Evolutionary conservation across 1,140 invertebrate species (phyloP).

Genomic region (Trachelipus rathkii): DNA sequence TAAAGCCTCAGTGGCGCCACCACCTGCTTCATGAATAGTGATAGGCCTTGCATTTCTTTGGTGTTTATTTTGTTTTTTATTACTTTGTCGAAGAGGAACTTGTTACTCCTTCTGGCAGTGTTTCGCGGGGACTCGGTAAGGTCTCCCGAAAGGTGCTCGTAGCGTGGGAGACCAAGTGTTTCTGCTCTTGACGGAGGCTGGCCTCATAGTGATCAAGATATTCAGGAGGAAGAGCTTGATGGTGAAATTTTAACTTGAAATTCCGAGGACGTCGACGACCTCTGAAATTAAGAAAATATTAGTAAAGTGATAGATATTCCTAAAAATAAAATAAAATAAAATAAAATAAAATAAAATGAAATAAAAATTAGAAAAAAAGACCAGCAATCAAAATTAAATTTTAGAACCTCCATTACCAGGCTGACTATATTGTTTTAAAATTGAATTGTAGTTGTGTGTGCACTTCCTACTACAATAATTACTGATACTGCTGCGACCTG

Average conservation of each 20-base stretch:
- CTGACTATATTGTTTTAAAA: no score
- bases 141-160: conserved; percentile 24
- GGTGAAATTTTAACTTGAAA: conserved; percentile 75
- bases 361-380: no score
- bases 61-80: conserved; percentile 25
- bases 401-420: no score
- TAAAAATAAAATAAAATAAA: no score
- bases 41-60: conserved; percentile 38
- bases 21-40: conserved; percentile 42
- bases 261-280: conserved; percentile 60
- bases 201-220: conserved; percentile 72
- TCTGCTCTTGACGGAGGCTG: conserved; percentile 42
- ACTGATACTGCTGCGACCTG: no score
- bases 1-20: conserved; percentile 46
- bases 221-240: conserved; percentile 71
- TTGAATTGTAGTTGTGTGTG: no score
- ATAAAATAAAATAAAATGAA: no score
- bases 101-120: conserved; percentile 20
- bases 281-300: conserved; percentile 49
- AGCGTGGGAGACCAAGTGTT: conserved; percentile 31
- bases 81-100: not conserved
- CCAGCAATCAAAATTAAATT: no score
- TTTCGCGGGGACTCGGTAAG: not conserved
- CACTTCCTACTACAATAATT: no score
- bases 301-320: no score